Base-by-base conservation (phyloP, 2,797 vertebrate species). In the Sebastes hubbsi region DNA sequence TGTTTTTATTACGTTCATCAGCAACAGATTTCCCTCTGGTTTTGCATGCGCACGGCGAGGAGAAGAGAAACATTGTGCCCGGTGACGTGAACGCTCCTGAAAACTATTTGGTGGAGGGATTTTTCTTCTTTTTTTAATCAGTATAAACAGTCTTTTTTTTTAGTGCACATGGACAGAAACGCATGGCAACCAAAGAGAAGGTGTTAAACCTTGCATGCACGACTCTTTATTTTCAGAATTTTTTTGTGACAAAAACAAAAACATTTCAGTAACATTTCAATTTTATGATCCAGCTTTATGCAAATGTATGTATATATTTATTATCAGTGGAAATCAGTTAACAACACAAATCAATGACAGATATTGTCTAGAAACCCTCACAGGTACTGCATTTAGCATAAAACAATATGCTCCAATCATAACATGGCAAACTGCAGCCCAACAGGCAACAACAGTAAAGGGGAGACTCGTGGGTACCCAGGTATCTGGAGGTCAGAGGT, bases 1-100 rank as follows among this genome's bases (percentile, higher is more conserved):
- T 92, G 92, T 93, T 94, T 94, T 92, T 76, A 82, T 89, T 90
- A 74, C 46, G 84, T 88, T 94, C 88, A 94, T 92, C 86, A 94
- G 89, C 88, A 93, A 82, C 93, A 95, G 90, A 95, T 83, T 90
- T 83, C 76, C 77, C 81, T 82, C 83, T 76, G 87, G 69, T 88
- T 81, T 52, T 32, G 49, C 65, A 75, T 71, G 88, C 65, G 62
- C 73, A 22, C 46, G 12, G 25, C 20, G 6, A 59, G 72, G 8
- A 61, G 76, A 72, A 22, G 61, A 75, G 75, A 32, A 81, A 63
- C 84, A 30, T 20, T n/a, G 67, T 20, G 77, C 18, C 12, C 27
- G 34, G 4, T 63, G 55, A 81, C 22, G 75, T 62, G 78, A 80
- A 11, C 10, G 2, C 9, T 11, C 22, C 55, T 61, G 49, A 73